Evolutionary conservation across 2,888 invertebrate genomes (phyloP), one percentile per base, ranked within the genome.

Genomic region (Caenorhabditis sp.): DNA sequence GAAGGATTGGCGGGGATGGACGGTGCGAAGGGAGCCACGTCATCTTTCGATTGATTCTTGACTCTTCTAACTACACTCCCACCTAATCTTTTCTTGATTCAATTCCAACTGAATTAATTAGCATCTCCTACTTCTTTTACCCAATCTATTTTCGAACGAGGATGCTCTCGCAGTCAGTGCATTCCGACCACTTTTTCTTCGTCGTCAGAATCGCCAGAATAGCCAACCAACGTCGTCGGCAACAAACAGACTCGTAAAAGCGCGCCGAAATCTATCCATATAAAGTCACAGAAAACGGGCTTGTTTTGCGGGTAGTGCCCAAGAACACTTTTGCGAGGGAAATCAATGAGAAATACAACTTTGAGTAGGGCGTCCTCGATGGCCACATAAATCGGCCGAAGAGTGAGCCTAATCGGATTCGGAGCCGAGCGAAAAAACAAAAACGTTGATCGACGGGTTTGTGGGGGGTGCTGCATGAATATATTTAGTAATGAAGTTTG

Each of bases 211-310:
- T 61, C 61, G 48, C 37, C 59, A 37, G 32, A 20, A 32, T 37
- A 20, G 17, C 24, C 46, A 22, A 22, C 7, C 7, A 32, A 11
- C 15, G 26, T 52, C 32, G 30, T 52, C 35, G 35, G 35, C 8
- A 20, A 63, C 43, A 63, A 63, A 63, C 53, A 63, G 53, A 53
- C 41, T 63, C 63, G 45, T 63, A 63, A 63, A 62, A 63, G 32
- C 8, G 43, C n/a, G 24, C 17, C 52, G 52, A 43, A 53, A 63
- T 53, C 63, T 43, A 63, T 63, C 63, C 24, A 41, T 52, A 52
- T 62, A 52, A 52, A 62, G 62, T n/a, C n/a, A 32, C 13, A 52
- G 46, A 61, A 61, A 39, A 41, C 24, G 17, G 50, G 35, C 27
- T 39, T 62, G 39, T 63, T 63, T 43, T 43, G n/a, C n/a, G 26